A percentile compares a stretch with the other conserved stretches of the same genome.
Evolutionary conservation across 2,113 vertebrate species (phyloP).

Genomic region (Microcebus murinus): DNA sequence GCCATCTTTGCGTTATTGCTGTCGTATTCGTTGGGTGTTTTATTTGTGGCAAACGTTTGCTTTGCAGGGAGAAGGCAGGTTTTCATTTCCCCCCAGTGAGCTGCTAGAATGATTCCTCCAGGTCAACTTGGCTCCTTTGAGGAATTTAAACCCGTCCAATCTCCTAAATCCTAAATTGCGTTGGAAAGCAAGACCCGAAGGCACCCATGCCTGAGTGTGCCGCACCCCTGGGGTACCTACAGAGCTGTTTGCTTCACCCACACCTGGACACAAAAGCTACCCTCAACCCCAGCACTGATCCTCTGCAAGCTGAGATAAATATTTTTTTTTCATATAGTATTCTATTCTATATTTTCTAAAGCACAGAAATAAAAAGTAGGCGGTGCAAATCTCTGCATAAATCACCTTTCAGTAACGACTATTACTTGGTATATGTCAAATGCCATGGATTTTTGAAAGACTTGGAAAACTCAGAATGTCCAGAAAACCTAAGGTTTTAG

Average conservation of each 20-base stretch:
- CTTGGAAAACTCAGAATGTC: neutral
- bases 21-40: neutral
- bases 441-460: neutral
- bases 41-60: slow-evolving; percentile 7
- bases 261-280: too few relatives aligned
- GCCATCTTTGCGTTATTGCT: neutral
- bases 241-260: neutral
- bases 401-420: neutral
- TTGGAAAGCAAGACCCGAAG: neutral
- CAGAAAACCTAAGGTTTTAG: neutral
- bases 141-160: neutral
- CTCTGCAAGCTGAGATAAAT: neutral
- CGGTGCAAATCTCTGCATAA: neutral
- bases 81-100: neutral
- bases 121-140: neutral
- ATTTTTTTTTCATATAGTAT: neutral
- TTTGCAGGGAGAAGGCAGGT: neutral
- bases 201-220: accelerated
- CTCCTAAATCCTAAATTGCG: neutral
- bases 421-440: neutral
- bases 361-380: neutral
- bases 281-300: neutral
- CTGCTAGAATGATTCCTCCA: neutral
- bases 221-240: accelerated
- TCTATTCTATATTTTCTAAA: neutral